Evolutionary conservation across 2,113 vertebrate species (phyloP).

Genomic region (Oncorhynchus mykiss): DNA sequence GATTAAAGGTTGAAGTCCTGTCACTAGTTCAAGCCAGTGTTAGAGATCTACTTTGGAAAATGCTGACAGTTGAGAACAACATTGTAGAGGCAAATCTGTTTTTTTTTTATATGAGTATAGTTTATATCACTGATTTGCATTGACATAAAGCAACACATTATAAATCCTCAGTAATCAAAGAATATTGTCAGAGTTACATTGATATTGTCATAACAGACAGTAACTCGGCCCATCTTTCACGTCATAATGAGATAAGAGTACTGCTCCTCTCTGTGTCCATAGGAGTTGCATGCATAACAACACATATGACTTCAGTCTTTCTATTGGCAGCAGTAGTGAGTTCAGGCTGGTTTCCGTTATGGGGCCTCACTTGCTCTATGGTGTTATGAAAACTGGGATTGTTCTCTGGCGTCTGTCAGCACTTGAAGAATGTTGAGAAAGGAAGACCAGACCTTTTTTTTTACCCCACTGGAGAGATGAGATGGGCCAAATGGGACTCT

Average conservation of each 20-base stretch:
- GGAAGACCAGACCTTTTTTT: conserved; percentile 4
- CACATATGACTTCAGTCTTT: neutral
- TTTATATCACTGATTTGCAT: neutral
- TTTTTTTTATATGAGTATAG: neutral
- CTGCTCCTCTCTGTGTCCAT: neutral
- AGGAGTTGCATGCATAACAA: neutral
- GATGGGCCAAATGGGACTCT: too few species aligned
- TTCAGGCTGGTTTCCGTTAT: conserved; percentile 1
- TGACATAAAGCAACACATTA: neutral
- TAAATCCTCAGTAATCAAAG: neutral
- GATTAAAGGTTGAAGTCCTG: neutral
- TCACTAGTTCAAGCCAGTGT: neutral
- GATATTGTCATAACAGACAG: too few species aligned
- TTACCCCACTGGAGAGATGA: too few species aligned
- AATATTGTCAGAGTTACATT: too few species aligned
- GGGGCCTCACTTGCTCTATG: conserved; percentile 14
- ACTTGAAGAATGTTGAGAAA: conserved; percentile 24
- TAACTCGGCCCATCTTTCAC: too few species aligned
- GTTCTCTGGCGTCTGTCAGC: conserved; percentile 22
- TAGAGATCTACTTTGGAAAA: neutral
- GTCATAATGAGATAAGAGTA: too few species aligned
- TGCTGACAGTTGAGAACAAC: too few species aligned
- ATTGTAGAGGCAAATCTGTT: too few species aligned
- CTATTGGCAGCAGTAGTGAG: conserved; percentile 21
- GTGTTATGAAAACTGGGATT: conserved; percentile 20